phyloP scores from a whole-genome alignment of 2,888 invertebrate species.

The Meta bourneti region DNA sequence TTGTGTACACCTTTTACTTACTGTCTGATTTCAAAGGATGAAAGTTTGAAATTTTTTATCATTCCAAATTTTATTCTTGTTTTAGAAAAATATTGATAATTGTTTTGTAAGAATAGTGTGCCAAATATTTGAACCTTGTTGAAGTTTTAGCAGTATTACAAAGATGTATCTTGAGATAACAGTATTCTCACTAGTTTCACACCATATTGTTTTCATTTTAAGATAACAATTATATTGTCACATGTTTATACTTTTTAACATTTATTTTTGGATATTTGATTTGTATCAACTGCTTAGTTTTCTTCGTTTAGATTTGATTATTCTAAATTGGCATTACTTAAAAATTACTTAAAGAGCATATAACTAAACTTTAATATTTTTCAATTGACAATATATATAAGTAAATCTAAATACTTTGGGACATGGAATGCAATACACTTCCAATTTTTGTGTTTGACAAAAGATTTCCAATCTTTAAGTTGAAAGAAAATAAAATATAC shows the following conservation, averaged over 20 bases:
- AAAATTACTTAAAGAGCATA: background rate
- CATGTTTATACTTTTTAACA: background rate
- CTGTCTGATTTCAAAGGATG: constrained; percentile 30
- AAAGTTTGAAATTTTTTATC: constrained; percentile 13
- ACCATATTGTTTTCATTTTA: background rate
- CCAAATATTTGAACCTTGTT: constrained; percentile 51
- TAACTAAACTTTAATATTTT: background rate
- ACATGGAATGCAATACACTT: too few relatives aligned
- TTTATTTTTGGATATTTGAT: background rate
- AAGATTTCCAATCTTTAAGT: too few relatives aligned
- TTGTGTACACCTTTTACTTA: constrained; percentile 50
- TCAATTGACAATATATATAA: too few relatives aligned
- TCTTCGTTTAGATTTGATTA: background rate
- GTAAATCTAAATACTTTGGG: too few relatives aligned
- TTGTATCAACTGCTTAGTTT: background rate
- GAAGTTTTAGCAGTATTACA: background rate
- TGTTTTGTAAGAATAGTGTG: constrained; percentile 41
- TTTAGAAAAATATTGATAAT: constrained; percentile 9
- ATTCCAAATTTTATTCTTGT: constrained; percentile 40
- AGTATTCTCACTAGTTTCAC: background rate
- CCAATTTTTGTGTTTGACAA: too few relatives aligned
- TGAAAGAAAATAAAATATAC: too few relatives aligned
- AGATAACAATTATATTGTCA: background rate
- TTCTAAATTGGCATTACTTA: background rate
- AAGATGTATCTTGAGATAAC: too few relatives aligned